A percentile compares a stretch with the other conserved stretches of the same genome.
Conservation (phyloP, 2,113 vertebrate species). For the Macrotis lagotis region DNA sequence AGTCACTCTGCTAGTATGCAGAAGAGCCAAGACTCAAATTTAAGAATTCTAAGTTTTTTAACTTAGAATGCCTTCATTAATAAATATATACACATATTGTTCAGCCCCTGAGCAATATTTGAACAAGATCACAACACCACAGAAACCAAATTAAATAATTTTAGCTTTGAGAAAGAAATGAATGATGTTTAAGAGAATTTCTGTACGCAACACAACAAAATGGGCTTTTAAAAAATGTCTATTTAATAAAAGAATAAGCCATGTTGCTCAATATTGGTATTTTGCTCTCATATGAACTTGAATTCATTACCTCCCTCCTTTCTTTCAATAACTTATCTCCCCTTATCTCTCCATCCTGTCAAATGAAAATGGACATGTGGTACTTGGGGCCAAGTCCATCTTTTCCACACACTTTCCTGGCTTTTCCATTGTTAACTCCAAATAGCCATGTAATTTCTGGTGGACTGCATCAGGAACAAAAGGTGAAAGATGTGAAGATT, state of each 20-base stretch:
- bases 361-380: not conserved
- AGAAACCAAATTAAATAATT: not conserved
- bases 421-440: slow-evolving; percentile 5
- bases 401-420: not conserved
- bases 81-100: not conserved
- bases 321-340: not conserved
- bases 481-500: slow-evolving; percentile 28
- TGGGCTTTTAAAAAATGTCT: not conserved
- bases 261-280: not conserved
- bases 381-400: not conserved
- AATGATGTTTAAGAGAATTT: not conserved
- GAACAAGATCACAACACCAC: not conserved
- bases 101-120: not conserved
- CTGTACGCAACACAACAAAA: not conserved
- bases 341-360: not conserved
- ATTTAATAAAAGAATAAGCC: not conserved
- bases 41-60: not conserved
- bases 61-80: not conserved
- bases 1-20: not conserved
- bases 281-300: not conserved
- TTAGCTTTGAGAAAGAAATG: not conserved
- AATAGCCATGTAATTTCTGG: slow-evolving; percentile 41
- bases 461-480: slow-evolving; percentile 14
- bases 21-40: not conserved
- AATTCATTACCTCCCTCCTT: not conserved